Conservation (phyloP, 1,140 invertebrate species). For the Saccostrea cuccullata region DNA sequence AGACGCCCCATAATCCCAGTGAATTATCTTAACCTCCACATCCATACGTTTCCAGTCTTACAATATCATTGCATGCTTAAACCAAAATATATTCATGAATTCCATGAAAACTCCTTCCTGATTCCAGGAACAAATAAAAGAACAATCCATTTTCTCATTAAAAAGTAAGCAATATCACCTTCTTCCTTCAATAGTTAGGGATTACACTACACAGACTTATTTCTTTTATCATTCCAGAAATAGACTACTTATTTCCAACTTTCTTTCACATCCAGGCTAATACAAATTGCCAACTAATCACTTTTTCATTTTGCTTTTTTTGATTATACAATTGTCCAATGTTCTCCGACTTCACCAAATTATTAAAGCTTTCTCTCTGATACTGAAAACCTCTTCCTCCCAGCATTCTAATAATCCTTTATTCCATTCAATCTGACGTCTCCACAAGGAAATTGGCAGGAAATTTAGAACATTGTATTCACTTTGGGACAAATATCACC, state of each 20-base stretch:
- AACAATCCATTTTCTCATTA: background rate
- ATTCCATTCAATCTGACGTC: too few species aligned
- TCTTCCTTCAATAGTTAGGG: background rate
- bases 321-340: background rate
- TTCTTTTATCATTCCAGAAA: background rate
- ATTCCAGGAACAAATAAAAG: background rate
- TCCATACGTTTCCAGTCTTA: background rate
- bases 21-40: conserved; percentile 9
- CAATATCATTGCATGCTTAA: background rate
- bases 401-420: too few species aligned
- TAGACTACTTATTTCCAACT: background rate
- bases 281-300: background rate
- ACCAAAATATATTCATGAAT: background rate
- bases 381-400: background rate
- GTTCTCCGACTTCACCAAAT: background rate
- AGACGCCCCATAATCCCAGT: conserved; percentile 24
- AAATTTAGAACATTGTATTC: too few species aligned
- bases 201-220: background rate
- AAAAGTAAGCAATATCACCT: background rate
- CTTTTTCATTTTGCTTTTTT: background rate
- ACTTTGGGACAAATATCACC: too few species aligned
- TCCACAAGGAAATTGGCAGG: too few species aligned
- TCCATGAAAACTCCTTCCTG: background rate
- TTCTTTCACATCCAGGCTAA: conserved; percentile 1
- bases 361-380: background rate